Conservation (phyloP, 1,140 invertebrate species). For the Cydia pomonella region DNA sequence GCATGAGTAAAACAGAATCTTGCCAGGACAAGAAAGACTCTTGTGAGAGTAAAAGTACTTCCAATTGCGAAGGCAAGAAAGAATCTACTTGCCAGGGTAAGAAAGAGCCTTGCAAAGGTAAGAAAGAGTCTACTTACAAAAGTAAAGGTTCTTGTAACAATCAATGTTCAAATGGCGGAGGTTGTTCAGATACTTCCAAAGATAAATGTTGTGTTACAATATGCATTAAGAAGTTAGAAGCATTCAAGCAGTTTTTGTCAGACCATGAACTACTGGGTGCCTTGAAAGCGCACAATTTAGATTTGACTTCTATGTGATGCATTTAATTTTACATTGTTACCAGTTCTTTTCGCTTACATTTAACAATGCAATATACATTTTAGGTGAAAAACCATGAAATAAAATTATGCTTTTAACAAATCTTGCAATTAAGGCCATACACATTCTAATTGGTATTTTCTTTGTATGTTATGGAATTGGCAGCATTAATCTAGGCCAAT, state of each 20-base stretch:
- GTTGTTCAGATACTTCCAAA: conserved; percentile 36
- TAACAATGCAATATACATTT: conserved; percentile 1
- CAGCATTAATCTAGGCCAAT: no score
- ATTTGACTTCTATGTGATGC: conserved; percentile 60
- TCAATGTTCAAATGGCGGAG: conserved; percentile 39
- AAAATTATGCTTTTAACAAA: not conserved
- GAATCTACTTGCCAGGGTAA: conserved; percentile 14
- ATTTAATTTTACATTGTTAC: conserved; percentile 63
- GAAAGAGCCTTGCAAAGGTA: not conserved
- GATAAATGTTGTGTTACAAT: conserved; percentile 72
- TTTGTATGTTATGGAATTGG: not conserved
- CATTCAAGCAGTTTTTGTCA: conserved; percentile 65
- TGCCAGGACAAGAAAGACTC: not conserved
- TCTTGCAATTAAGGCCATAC: not conserved
- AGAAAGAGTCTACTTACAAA: not conserved
- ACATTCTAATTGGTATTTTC: not conserved
- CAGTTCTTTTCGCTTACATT: conserved; percentile 1
- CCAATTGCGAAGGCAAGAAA: not conserved
- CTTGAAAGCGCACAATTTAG: conserved; percentile 61
- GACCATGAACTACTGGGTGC: conserved; percentile 62
- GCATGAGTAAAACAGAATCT: not conserved
- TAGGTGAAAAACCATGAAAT: not conserved
- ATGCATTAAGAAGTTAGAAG: conserved; percentile 70
- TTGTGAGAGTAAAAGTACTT: not conserved
- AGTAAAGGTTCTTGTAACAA: conserved; percentile 33